Evolutionary conservation across 2,888 invertebrate genomes (phyloP).

Genomic region (Xanthorhoe designata): DNA sequence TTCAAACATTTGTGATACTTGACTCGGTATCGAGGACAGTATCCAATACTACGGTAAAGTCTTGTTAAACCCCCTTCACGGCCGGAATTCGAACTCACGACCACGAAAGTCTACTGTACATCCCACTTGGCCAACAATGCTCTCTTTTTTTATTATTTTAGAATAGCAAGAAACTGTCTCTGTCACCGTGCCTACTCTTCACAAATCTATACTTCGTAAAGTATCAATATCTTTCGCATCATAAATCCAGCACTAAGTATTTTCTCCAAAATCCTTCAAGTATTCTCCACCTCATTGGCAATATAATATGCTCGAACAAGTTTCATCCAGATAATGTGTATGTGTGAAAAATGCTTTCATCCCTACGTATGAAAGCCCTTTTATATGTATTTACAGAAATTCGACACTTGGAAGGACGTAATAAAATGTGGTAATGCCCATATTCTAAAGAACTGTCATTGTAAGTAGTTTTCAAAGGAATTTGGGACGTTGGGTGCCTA

Average conservation of each 20-base stretch:
- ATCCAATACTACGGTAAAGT: too few relatives aligned
- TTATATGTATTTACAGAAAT: background rate
- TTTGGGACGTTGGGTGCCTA: background rate
- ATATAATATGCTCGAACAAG: slow-evolving; percentile 1
- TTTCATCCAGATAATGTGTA: slow-evolving; percentile 6
- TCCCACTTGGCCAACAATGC: too few relatives aligned
- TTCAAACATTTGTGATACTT: too few relatives aligned
- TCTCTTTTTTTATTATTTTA: too few relatives aligned
- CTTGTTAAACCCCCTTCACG: too few relatives aligned
- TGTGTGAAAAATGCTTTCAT: slow-evolving; percentile 16
- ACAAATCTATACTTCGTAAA: background rate
- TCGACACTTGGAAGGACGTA: background rate
- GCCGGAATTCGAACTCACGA: too few relatives aligned
- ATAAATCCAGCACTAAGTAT: background rate
- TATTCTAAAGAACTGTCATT: background rate
- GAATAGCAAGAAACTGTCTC: too few relatives aligned
- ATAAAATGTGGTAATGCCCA: background rate
- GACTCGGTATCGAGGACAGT: too few relatives aligned
- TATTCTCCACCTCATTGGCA: slow-evolving; percentile 1
- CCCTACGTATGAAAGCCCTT: slow-evolving; percentile 13
- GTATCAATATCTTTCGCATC: background rate
- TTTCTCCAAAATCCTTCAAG: background rate
- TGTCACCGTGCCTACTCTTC: background rate
- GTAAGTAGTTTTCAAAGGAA: background rate
- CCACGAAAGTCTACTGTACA: too few relatives aligned